Base-by-base conservation (phyloP, 2,888 invertebrate species). In the Luperina testacea region DNA sequence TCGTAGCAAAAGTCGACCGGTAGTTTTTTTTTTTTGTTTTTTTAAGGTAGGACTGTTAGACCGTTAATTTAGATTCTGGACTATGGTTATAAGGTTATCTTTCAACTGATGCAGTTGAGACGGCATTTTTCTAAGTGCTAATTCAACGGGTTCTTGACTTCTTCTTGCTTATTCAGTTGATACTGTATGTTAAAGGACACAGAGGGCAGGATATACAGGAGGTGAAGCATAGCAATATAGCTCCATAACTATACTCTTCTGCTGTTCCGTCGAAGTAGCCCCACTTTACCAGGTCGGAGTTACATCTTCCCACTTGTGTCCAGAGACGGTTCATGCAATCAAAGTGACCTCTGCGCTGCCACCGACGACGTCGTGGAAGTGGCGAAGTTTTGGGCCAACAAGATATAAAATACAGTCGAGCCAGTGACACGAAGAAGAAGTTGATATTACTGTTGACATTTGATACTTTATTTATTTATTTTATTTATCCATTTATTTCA, bases 1-100 rank as follows among this genome's bases (percentile, higher is more conserved):
- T 87, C 75, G 82, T 85, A 88, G 86, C 83, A 78, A 80, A 86
- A 83, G 85, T 80, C 78, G 72, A 78, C 70, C 84, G 72, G 64
- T 86, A 75, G 67, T 70, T 69, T 72, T 78, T 72, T 72, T 75
- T 75, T 75, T 75, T 82, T 75, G 32, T 75, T 84, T 77, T 77
- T 64, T 81, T 83, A 51, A 53, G 67, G 42, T 64, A 74, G 67
- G 59, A 42, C 73, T 70, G 59, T 59, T 79, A 70, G 63, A 57
- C 64, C n/a, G 68, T 42, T 73, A 13, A 42, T n/a, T 59, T 72
- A 63, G 63, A 38, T 71, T 42, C 51, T 68, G 48, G 32, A 53
- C 48, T 70, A 38, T 69, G 13, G 15, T 17, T 32, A 51, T 45
- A 7, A 24, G 17, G n/a, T 20, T 57, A 27, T 53, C 15, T 68